A percentile compares a stretch with the other conserved stretches of the same genome.
phyloP scores from a whole-genome alignment of 1,140 invertebrate genomes.

The Drosophila mayri region DNA sequence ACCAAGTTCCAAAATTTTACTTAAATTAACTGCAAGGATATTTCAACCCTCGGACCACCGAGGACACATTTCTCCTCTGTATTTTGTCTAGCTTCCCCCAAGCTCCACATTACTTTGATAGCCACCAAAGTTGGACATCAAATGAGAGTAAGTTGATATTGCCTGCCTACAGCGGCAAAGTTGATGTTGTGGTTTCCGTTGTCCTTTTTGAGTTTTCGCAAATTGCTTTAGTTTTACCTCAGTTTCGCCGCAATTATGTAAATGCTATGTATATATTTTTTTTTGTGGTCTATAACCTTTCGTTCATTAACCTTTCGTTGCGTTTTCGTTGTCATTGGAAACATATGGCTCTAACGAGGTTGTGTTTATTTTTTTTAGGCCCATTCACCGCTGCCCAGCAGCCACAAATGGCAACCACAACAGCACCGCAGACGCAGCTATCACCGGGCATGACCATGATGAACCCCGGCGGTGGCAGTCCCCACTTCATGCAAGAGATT shows the following conservation, averaged over 20 bases:
- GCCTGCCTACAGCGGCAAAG: constrained; percentile 20
- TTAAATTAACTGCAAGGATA: constrained; percentile 6
- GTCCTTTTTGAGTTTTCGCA: constrained; percentile 54
- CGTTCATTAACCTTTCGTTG: constrained; percentile 54
- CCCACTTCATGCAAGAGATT: constrained; percentile 46
- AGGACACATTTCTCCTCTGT: constrained; percentile 3
- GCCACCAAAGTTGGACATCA: constrained; percentile 28
- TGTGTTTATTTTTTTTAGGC: constrained; percentile 25
- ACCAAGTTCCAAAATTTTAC: no score
- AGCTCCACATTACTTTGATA: constrained; percentile 1
- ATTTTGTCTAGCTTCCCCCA: constrained; percentile 18
- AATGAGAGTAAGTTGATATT: constrained; percentile 52
- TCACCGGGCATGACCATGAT: constrained; percentile 7
- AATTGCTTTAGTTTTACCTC: constrained; percentile 40
- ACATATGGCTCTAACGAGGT: constrained; percentile 19
- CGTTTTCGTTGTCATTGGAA: constrained; percentile 21
- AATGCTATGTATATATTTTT: constrained; percentile 26
- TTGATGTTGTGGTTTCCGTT: constrained; percentile 54
- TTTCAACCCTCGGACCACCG: constrained; percentile 35
- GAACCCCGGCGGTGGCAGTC: constrained; percentile 27
- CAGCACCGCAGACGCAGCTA: constrained; percentile 10
- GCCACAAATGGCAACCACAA: constrained; percentile 31
- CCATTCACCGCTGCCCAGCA: constrained; percentile 12
- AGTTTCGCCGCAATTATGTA: constrained; percentile 44
- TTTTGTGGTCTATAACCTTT: constrained; percentile 30